phyloP scores from a whole-genome alignment of 2,113 vertebrate species.

The Laterallus jamaicensis region DNA sequence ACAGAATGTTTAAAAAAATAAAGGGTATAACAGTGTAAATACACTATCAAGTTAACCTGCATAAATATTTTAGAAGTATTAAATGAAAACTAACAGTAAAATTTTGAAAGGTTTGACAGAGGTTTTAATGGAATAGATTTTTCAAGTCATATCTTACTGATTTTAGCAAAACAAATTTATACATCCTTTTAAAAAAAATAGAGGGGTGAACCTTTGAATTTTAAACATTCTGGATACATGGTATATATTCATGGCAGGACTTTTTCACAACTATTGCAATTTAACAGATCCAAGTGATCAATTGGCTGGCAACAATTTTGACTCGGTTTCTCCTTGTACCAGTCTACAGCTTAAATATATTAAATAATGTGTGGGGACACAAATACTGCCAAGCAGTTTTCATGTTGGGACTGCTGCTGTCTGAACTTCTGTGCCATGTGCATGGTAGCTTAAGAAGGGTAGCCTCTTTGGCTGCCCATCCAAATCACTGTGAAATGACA shows the following conservation, averaged over 20 bases:
- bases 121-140: background rate
- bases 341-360: background rate
- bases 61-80: background rate
- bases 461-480: background rate
- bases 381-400: background rate
- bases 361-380: background rate
- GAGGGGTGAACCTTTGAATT: background rate
- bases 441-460: background rate
- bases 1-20: background rate
- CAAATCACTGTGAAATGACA: background rate
- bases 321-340: background rate
- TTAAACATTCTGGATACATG: background rate
- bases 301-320: background rate
- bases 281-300: background rate
- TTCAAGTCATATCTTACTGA: background rate
- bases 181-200: background rate
- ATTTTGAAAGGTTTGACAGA: background rate
- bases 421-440: background rate
- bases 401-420: background rate
- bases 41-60: background rate
- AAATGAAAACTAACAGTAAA: background rate
- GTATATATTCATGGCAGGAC: background rate
- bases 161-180: background rate
- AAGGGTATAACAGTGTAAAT: accelerated
- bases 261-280: background rate